These are phyloP conservation scores for Coecobrya sp. DNA, from an alignment of 2,888 invertebrate genomes.

Conservation along the genomic window DNA sequence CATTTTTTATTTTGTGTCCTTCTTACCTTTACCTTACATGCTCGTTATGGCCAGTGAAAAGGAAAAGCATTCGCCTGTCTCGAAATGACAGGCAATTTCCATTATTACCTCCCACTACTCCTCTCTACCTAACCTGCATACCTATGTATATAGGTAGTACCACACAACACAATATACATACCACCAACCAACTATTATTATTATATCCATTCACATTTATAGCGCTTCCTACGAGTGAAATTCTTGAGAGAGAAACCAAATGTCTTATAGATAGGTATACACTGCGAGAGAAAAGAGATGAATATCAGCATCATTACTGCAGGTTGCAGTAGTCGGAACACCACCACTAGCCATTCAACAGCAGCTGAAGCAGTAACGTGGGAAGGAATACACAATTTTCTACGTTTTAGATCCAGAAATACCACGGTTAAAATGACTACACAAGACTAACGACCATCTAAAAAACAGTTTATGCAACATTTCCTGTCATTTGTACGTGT, in stretches of 20 bases:
- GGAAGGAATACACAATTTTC: conserved; percentile 55
- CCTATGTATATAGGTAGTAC: background rate
- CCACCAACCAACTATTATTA: background rate
- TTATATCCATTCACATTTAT: conserved; percentile 49
- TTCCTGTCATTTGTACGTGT: conserved; percentile 66
- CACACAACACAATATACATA: background rate
- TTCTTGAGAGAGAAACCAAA: conserved; percentile 5
- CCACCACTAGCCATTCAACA: background rate
- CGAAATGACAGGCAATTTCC: conserved; percentile 80
- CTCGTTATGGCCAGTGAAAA: conserved; percentile 56
- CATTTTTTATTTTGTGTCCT: conserved; percentile 21
- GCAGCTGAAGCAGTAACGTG: background rate
- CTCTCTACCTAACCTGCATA: background rate
- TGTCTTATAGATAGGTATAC: background rate
- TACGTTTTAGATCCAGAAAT: conserved; percentile 46
- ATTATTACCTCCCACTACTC: conserved; percentile 75
- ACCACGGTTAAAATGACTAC: conserved; percentile 46
- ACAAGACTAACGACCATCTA: conserved; percentile 25
- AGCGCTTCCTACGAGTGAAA: conserved; percentile 7
- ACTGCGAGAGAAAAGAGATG: background rate
- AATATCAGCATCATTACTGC: conserved; percentile 4
- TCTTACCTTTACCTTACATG: conserved; percentile 49
- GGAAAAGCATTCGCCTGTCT: conserved; percentile 75
- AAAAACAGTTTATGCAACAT: conserved; percentile 28
- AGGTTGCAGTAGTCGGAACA: background rate